Base-by-base conservation (phyloP, 2,113 vertebrate genomes). In the Salvelinus alpinus region DNA sequence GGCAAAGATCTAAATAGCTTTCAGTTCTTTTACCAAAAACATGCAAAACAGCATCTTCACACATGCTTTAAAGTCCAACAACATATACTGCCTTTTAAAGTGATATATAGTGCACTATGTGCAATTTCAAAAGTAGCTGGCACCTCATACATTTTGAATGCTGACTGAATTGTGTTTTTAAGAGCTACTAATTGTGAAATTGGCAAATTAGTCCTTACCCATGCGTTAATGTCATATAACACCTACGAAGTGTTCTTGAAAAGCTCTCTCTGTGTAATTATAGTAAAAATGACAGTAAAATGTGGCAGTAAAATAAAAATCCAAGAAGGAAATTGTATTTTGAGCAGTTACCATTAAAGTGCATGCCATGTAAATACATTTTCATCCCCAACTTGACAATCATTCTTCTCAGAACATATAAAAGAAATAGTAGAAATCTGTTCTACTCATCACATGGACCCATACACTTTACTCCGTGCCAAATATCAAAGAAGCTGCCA, bases 11-110 rank as follows among this genome's bases (percentile, higher is more conserved):
- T 51, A 51, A 51, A 51, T 51, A 71, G 81, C 59, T 67, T 57
- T 78, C 24, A 13, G 2, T 34, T 72, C 67, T 57, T 70, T 59
- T 79, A 64, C 24, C 51, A 80, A 77, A 78, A 66, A 77, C 67
- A 75, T 2, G 75, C 78, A 76, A 73, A 82, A 25, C 57, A 80
- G 76, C 64, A 72, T 75, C 78, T 87, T 54, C 13, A 75, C 31
- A 44, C 67, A 70, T 74, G 44, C 4, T 57, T 27, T 62, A 71
- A 51, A 66, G 59, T 66, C 71, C 67, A 83, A 66, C 54, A 72
- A 73, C 54, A 72, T n/a, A 3, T 2, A 38, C 51, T 57, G 2
- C 18, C 76, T 70, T 73, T 70, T 54, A 44, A 79, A 73, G 29
- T 76, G 31, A 27, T 14, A 48, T 73, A 25, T 18, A 80, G 70